Evolutionary conservation across 2,888 invertebrate species (phyloP), one percentile per base, ranked within the genome.

Genomic region (Platerodrilus igneus): DNA sequence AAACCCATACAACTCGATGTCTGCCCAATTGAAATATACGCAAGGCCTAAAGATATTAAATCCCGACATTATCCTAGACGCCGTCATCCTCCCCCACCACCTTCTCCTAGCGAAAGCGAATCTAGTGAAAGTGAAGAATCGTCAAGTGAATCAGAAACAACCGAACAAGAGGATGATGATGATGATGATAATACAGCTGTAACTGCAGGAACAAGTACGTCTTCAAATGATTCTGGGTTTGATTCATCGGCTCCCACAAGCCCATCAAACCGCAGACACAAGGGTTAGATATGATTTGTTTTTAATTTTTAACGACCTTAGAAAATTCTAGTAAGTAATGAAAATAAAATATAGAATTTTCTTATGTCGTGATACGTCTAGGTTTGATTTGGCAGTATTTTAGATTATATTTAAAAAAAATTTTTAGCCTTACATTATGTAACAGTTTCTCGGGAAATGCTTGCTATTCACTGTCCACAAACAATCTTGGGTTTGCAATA

Each of bases 221-320:
- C 85, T 57, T 87, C 87, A 56, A 85, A 84, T 67, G 88, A 88
- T 71, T 88, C 88, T 41, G 87, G 88, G 51, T 86, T 88, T 67
- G 86, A 86, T 65, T 76, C 68, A 41, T 79, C 81, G 30, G 79
- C 78, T 37, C 79, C 80, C 21, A 73, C 77, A 44, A 79, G 78
- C 55, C 78, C 79, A 40, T 77, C 78, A 49, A 77, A 76, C 35
- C 71, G 71, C 57, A 74, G 74, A 44, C 27, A 45, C 16, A 75
- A 77, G 73, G 78, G 78, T 78, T 73, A 69, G 62, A 62, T 57
- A 68, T 70, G 68, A 69, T 71, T 59, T 6, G 29, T 23, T 72
- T 38, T 30, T 32, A 31, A 8, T 25, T 27, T 16, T 21, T 15
- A 25, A 18, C 14, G n/a, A n/a, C n/a, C n/a, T n/a, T n/a, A n/a